Conservation (phyloP, 2,113 vertebrate species). For the Paracanthobrama guichenoti region DNA sequence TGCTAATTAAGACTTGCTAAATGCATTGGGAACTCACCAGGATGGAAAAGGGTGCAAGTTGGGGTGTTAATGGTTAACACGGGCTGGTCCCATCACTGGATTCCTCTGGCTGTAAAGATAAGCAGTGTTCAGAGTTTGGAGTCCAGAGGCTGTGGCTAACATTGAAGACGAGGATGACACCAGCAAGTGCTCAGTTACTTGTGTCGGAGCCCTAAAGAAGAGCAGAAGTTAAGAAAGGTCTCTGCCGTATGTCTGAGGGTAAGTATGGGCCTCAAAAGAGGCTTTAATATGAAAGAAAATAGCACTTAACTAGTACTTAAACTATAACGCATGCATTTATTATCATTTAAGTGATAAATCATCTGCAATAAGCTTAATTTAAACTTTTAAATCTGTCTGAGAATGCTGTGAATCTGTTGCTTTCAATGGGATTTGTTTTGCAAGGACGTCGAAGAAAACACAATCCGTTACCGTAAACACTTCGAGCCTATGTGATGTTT, state of each 20-base stretch:
- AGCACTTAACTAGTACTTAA: neutral
- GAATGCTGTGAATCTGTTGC: neutral
- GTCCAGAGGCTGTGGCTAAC: constrained; percentile 48
- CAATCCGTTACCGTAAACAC: constrained; percentile 1
- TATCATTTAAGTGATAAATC: neutral
- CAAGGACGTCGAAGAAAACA: neutral
- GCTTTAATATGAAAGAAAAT: neutral
- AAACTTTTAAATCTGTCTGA: neutral
- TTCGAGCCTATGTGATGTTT: neutral
- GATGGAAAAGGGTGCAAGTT: constrained; percentile 24
- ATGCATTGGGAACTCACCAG: neutral
- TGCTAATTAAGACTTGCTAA: neutral
- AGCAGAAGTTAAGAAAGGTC: neutral
- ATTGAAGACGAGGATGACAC: constrained; percentile 11
- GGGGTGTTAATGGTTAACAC: constrained; percentile 54
- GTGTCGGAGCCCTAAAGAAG: neutral
- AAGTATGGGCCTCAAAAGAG: neutral
- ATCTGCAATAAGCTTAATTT: neutral
- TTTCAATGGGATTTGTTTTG: neutral
- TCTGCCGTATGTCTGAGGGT: constrained; percentile 20
- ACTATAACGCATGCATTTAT: neutral
- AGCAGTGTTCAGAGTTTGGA: constrained; percentile 51
- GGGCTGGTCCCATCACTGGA: constrained; percentile 34
- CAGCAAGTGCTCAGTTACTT: constrained; percentile 22
- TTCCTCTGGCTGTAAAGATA: constrained; percentile 55